Conservation (phyloP, 1,140 invertebrate species). For the Sitobion miscanthi region DNA sequence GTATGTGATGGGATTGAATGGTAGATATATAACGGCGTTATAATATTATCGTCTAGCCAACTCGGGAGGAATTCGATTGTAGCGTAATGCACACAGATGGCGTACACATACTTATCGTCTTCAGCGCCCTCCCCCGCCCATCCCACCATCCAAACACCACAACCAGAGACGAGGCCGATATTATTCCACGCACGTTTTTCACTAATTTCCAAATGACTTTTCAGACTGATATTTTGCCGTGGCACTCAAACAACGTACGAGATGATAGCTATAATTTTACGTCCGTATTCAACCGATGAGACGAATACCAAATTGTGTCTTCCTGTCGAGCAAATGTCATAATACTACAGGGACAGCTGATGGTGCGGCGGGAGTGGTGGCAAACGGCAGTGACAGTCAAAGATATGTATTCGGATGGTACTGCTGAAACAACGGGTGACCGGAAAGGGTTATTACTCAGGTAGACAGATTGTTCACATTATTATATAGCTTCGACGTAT, state of each 20-base stretch:
- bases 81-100: background rate
- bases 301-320: background rate
- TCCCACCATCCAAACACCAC: background rate
- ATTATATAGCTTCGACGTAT: background rate
- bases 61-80: background rate
- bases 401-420: background rate
- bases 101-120: background rate
- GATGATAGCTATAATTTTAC: background rate
- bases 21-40: background rate
- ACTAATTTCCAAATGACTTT: constrained; percentile 23
- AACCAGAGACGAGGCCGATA: background rate
- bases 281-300: background rate
- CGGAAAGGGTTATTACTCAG: background rate
- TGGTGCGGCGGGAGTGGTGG: too few species aligned
- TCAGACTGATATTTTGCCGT: background rate
- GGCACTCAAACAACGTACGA: background rate
- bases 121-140: background rate
- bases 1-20: background rate
- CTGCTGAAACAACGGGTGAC: background rate
- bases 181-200: background rate
- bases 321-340: background rate
- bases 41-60: background rate
- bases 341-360: background rate
- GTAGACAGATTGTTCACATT: background rate
- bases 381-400: background rate